These are phyloP conservation scores for Palaemon carinicauda DNA, from an alignment of 1,140 invertebrate genomes.

Conservation along the genomic window DNA sequence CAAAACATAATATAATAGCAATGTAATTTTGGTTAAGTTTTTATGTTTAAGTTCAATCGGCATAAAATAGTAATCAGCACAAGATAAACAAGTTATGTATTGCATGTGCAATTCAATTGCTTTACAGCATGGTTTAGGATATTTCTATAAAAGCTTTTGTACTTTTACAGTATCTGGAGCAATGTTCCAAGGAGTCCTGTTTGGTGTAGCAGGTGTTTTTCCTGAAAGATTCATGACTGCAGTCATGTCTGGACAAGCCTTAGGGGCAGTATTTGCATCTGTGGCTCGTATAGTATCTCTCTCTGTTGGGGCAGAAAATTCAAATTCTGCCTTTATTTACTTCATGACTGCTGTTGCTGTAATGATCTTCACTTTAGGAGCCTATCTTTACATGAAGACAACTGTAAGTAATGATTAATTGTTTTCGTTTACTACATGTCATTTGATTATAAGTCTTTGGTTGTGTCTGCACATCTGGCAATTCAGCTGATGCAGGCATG, in stretches of 20 bases:
- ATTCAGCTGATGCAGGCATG: too few relatives aligned
- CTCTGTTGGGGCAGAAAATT: conserved; percentile 80
- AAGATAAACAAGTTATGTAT: not conserved
- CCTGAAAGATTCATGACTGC: conserved; percentile 87
- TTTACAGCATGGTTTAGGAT: too few relatives aligned
- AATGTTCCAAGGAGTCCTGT: conserved; percentile 81
- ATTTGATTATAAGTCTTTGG: too few relatives aligned
- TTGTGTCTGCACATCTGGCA: too few relatives aligned
- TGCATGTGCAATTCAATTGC: too few relatives aligned
- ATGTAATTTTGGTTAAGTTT: too few relatives aligned
- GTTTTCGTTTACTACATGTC: not conserved
- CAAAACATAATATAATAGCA: too few relatives aligned
- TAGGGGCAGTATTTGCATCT: conserved; percentile 89
- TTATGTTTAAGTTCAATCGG: too few relatives aligned
- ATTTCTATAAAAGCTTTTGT: too few relatives aligned
- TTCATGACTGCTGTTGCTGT: conserved; percentile 80
- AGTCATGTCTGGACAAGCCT: conserved; percentile 84
- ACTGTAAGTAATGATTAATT: conserved; percentile 68
- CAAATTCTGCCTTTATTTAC: conserved; percentile 83
- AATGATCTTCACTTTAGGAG: conserved; percentile 75
- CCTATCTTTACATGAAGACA: conserved; percentile 75
- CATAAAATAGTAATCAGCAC: too few relatives aligned
- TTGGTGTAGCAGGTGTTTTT: conserved; percentile 86
- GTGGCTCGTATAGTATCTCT: conserved; percentile 79
- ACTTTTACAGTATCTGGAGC: conserved; percentile 43